A percentile compares a stretch with the other conserved stretches of the same genome.
Evolutionary conservation across 2,797 vertebrate genomes (phyloP).

Genomic region (Gadopsis bispinosus): DNA sequence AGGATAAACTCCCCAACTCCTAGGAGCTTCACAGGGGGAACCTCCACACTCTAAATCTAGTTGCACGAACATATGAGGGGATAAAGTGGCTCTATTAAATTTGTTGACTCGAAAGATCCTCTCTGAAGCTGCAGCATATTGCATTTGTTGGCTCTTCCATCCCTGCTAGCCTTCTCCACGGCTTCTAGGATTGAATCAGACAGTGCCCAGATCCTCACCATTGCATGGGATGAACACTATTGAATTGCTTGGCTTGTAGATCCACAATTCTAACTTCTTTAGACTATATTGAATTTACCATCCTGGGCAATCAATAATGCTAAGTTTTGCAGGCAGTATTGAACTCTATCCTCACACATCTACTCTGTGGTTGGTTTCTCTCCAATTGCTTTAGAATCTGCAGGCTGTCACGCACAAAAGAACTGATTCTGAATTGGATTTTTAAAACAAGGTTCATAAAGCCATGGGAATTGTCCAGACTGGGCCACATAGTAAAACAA

Average conservation of each 20-base stretch:
- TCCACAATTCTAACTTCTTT: slow-evolving; percentile 88
- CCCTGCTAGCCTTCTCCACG: slow-evolving; percentile 79
- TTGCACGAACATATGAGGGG: slow-evolving; percentile 86
- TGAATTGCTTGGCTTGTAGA: slow-evolving; percentile 89
- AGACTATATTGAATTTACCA: slow-evolving; percentile 89
- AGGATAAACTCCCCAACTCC: slow-evolving; percentile 82
- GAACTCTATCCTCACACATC: slow-evolving; percentile 83
- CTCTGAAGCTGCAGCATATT: slow-evolving; percentile 84
- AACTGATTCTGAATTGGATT: slow-evolving; percentile 71
- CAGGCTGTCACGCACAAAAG: slow-evolving; percentile 76
- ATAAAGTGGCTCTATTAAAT: slow-evolving; percentile 87
- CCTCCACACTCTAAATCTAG: slow-evolving; percentile 81
- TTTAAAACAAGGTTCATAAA: slow-evolving; percentile 74
- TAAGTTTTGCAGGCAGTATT: slow-evolving; percentile 88
- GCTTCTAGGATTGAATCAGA: slow-evolving; percentile 87
- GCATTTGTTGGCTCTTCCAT: slow-evolving; percentile 86
- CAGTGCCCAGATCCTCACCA: slow-evolving; percentile 85
- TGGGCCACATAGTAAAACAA: slow-evolving; percentile 62
- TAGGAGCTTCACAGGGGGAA: slow-evolving; percentile 70
- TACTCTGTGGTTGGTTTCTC: slow-evolving; percentile 80
- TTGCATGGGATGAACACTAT: slow-evolving; percentile 86
- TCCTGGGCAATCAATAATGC: slow-evolving; percentile 86
- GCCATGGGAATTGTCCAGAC: slow-evolving; percentile 59
- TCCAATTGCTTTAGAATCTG: slow-evolving; percentile 82
- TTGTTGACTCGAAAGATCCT: slow-evolving; percentile 87